Evolutionary conservation across 2,888 invertebrate species (phyloP).

Genomic region (Chamaedrilus cognettii): DNA sequence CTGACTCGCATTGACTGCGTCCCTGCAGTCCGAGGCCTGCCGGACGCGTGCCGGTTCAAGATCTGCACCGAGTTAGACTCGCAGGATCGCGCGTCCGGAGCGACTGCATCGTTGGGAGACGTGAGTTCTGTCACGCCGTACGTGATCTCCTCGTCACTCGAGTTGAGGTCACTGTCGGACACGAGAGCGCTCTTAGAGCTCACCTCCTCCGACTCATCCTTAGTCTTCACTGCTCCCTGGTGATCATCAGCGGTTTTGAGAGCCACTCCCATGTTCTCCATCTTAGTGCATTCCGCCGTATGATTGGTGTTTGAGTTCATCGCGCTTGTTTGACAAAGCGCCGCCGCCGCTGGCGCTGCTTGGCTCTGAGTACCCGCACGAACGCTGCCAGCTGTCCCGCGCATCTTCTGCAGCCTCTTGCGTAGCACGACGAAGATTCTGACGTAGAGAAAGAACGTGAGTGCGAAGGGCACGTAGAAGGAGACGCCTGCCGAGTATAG

Average conservation of each 20-base stretch:
- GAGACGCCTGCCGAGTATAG: constrained; percentile 58
- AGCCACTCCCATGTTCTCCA: background rate
- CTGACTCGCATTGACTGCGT: background rate
- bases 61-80: background rate
- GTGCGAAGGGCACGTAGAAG: constrained; percentile 56
- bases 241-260: constrained; percentile 2
- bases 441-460: constrained; percentile 57
- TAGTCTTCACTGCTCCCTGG: background rate
- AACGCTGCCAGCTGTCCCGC: constrained; percentile 29
- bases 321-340: background rate
- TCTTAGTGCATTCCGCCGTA: background rate
- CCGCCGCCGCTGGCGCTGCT: background rate
- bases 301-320: too few species aligned
- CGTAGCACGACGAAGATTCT: constrained; percentile 55
- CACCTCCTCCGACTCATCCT: background rate
- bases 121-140: background rate
- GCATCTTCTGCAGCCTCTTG: constrained; percentile 45
- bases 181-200: constrained; percentile 10
- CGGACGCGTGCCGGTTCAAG: background rate
- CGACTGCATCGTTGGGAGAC: background rate
- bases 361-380: background rate
- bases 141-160: background rate
- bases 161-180: constrained; percentile 11
- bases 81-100: background rate
- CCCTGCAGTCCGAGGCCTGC: too few species aligned